phyloP scores from a whole-genome alignment of 2,888 invertebrate genomes.

The Tachina lurida region DNA sequence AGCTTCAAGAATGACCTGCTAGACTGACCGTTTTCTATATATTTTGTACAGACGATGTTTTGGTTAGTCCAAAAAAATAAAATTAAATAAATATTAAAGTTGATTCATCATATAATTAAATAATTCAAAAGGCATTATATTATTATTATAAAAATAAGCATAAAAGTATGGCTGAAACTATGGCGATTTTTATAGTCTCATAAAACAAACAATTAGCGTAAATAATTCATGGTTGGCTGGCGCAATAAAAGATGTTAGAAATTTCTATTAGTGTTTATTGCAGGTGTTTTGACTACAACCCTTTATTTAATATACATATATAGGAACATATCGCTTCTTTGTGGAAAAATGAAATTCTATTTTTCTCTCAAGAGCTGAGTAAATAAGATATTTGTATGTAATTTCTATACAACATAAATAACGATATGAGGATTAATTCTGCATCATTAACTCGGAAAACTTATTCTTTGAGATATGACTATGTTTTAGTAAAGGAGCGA shows the following conservation, averaged over 20 bases:
- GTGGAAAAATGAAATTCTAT: constrained; percentile 6
- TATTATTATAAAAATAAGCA: too few species aligned
- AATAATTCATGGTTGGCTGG: constrained; percentile 21
- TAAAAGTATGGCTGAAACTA: background rate
- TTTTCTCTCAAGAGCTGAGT: background rate
- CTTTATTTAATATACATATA: background rate
- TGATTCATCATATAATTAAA: too few species aligned
- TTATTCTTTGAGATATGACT: background rate
- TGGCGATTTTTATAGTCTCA: background rate
- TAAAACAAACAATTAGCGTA: background rate
- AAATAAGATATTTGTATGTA: background rate
- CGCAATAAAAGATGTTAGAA: background rate
- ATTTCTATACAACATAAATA: too few species aligned
- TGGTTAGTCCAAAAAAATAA: too few species aligned
- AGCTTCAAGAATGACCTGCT: too few species aligned
- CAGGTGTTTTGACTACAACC: constrained; percentile 63
- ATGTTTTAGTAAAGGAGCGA: background rate
- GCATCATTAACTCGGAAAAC: too few species aligned
- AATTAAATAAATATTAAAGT: too few species aligned
- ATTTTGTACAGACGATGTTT: too few species aligned
- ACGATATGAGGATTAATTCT: too few species aligned
- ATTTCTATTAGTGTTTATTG: constrained; percentile 33
- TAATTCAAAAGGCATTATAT: too few species aligned
- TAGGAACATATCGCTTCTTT: too few species aligned
- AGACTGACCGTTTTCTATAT: too few species aligned